phyloP scores from a whole-genome alignment of 1,140 invertebrate genomes.

The Caenorhabditis brenneri region DNA sequence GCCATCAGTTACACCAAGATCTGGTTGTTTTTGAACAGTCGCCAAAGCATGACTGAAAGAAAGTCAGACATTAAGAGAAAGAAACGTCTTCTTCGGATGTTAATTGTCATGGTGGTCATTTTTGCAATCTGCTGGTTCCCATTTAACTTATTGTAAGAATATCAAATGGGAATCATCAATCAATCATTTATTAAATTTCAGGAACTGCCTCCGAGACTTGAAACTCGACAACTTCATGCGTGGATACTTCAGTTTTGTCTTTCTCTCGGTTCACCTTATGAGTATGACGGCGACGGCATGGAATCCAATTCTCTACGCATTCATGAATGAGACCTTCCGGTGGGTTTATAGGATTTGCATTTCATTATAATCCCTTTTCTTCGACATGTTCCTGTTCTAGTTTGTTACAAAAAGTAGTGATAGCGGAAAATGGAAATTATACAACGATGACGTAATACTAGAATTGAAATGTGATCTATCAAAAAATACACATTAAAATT shows the following conservation, averaged over 20 bases:
- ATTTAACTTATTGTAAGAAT: conserved; percentile 64
- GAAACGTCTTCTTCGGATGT: conserved; percentile 77
- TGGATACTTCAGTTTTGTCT: conserved; percentile 83
- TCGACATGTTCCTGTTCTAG: background rate
- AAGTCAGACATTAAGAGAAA: conserved; percentile 50
- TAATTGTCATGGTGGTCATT: conserved; percentile 93
- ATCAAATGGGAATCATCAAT: background rate
- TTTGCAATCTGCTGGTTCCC: conserved; percentile 90
- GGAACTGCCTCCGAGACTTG: conserved; percentile 85
- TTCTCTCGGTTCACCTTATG: conserved; percentile 88
- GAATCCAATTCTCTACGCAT: conserved; percentile 94
- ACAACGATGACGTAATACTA: no score
- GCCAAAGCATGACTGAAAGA: conserved; percentile 41
- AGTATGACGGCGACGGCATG: conserved; percentile 95
- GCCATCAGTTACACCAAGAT: conserved; percentile 90
- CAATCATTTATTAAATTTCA: conserved; percentile 41
- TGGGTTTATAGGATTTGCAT: conserved; percentile 14
- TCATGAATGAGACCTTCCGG: conserved; percentile 80
- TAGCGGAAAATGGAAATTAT: background rate
- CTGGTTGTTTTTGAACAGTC: conserved; percentile 81
- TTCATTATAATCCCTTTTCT: background rate
- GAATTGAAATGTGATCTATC: background rate
- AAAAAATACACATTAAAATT: background rate
- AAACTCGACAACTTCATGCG: conserved; percentile 75
- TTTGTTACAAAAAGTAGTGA: background rate